A percentile compares a stretch with the other conserved stretches of the same genome.
Conservation (phyloP, 2,888 invertebrate genomes). For the Conomelus anceps region DNA sequence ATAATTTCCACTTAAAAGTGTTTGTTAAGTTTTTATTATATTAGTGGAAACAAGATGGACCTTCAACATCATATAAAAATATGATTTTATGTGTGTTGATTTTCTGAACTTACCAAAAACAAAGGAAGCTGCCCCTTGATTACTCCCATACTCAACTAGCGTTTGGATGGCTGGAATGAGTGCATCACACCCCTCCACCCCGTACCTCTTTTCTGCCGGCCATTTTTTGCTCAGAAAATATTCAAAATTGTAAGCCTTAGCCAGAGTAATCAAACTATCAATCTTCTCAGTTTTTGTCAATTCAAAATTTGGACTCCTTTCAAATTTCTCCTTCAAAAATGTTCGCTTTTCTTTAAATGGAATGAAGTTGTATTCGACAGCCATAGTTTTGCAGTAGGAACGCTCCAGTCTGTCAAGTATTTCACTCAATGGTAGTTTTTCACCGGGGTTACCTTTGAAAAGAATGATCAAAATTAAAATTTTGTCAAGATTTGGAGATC, state of each 20-base stretch:
- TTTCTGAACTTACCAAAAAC: background rate
- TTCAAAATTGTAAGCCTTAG: constrained; percentile 45
- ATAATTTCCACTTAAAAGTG: too few species aligned
- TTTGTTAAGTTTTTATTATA: too few species aligned
- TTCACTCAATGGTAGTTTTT: constrained; percentile 55
- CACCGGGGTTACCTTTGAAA: constrained; percentile 49
- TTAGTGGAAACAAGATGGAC: too few species aligned
- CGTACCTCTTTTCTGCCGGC: constrained; percentile 74
- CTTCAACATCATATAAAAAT: too few species aligned
- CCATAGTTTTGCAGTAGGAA: constrained; percentile 64
- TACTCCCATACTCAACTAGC: background rate
- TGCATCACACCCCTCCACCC: constrained; percentile 71
- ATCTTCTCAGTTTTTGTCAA: constrained; percentile 41
- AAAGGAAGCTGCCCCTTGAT: background rate
- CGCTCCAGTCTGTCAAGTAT: constrained; percentile 59
- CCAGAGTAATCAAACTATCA: background rate
- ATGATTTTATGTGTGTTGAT: too few species aligned
- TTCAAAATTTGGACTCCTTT: constrained; percentile 53
- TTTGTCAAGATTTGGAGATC: too few species aligned
- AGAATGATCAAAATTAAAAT: background rate
- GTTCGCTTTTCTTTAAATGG: constrained; percentile 60
- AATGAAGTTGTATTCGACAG: constrained; percentile 70
- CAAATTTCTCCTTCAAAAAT: constrained; percentile 62
- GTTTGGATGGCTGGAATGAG: constrained; percentile 59
- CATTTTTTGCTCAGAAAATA: constrained; percentile 70